Conservation (phyloP, 2,113 vertebrate species). For the Macaca nemestrina region DNA sequence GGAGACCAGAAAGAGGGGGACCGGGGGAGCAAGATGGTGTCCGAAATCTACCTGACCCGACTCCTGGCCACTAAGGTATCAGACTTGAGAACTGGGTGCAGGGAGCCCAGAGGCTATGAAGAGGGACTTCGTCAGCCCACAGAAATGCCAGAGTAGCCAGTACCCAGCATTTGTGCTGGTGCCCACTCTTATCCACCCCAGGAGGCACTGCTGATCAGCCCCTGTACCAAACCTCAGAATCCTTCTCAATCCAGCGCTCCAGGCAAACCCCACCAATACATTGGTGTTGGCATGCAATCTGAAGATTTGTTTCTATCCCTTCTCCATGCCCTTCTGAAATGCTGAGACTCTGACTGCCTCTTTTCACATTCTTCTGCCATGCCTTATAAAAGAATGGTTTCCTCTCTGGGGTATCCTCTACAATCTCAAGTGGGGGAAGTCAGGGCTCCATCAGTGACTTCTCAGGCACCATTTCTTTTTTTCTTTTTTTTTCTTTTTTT, state of each 20-base stretch:
- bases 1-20: conserved; percentile 99
- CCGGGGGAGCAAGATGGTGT: conserved; percentile 99
- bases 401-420: rapidly evolving
- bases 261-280: neutral
- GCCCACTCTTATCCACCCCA: rapidly evolving
- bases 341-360: neutral
- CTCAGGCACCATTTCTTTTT: neutral
- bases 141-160: neutral
- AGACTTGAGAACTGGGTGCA: rapidly evolving
- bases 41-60: conserved; percentile 98
- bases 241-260: neutral
- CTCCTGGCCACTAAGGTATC: conserved; percentile 97
- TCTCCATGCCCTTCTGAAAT: neutral
- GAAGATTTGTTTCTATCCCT: neutral
- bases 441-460: neutral
- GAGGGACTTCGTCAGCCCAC: rapidly evolving
- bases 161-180: rapidly evolving
- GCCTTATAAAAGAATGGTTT: neutral
- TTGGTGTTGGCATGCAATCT: rapidly evolving
- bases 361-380: rapidly evolving
- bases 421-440: rapidly evolving
- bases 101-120: neutral
- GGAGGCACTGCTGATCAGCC: neutral
- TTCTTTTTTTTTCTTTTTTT: too few species aligned
- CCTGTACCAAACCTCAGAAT: neutral